Conservation (phyloP, 2,888 invertebrate genomes). For the Ramazzottius varieornatus region DNA sequence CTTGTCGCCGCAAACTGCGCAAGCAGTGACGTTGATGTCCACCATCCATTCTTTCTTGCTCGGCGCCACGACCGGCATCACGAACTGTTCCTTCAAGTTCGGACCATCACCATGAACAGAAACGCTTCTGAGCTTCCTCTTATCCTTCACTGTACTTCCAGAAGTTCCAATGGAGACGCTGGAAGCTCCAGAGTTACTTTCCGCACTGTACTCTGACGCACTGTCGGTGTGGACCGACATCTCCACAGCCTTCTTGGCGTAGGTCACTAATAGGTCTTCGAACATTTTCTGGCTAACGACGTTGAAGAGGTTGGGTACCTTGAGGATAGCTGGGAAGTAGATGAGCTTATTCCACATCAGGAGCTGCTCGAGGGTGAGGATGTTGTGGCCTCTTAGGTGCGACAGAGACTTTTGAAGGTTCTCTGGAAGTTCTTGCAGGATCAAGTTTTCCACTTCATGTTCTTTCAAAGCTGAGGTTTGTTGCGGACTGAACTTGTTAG, state of each 20-base stretch:
- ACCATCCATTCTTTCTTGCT: slow-evolving; percentile 50
- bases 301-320: not conserved
- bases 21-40: slow-evolving; percentile 38
- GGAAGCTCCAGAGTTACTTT: not conserved
- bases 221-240: not conserved
- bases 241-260: not conserved
- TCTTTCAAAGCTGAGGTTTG: not conserved
- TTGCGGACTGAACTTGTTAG: not conserved
- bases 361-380: not conserved
- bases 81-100: slow-evolving; percentile 24
- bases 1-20: slow-evolving; percentile 34
- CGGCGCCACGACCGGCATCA: slow-evolving; percentile 50
- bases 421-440: not conserved
- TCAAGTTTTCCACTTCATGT: not conserved
- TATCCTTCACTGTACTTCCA: not conserved
- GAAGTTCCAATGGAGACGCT: not conserved
- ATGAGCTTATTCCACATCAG: not conserved
- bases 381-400: not conserved
- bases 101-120: not conserved
- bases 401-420: not conserved
- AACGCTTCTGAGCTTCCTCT: too few species aligned
- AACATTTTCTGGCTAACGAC: not conserved
- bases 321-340: not conserved
- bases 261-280: not conserved
- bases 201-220: not conserved